Conservation (phyloP, 2,113 vertebrate genomes). For the Hystrix cristata region DNA sequence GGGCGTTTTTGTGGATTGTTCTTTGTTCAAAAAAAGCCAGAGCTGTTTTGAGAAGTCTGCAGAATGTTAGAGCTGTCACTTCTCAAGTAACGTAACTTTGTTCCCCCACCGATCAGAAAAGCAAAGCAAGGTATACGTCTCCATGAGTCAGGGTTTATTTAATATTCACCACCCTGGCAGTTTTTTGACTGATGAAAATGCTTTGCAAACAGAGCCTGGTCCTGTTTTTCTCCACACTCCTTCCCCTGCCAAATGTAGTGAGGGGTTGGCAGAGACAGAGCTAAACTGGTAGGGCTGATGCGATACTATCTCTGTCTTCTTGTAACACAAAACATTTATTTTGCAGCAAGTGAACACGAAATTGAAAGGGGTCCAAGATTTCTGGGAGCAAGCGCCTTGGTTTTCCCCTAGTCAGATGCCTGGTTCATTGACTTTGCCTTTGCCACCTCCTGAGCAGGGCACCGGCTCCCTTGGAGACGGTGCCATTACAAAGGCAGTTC, state of each 20-base stretch:
- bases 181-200: slow-evolving; percentile 83
- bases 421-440: slow-evolving; percentile 35
- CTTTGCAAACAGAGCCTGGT: slow-evolving; percentile 82
- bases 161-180: slow-evolving; percentile 76
- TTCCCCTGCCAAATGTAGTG: slow-evolving; percentile 58
- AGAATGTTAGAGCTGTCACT: slow-evolving; percentile 83
- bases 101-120: slow-evolving; percentile 64
- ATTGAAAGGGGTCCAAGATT: slow-evolving; percentile 78
- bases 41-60: slow-evolving; percentile 70
- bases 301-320: slow-evolving; percentile 78
- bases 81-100: slow-evolving; percentile 57
- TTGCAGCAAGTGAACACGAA: slow-evolving; percentile 75
- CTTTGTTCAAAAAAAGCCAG: slow-evolving; percentile 79
- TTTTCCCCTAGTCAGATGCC: slow-evolving; percentile 17
- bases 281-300: slow-evolving; percentile 61
- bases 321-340: slow-evolving; percentile 82
- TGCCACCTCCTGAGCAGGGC: not conserved
- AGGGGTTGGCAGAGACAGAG: slow-evolving; percentile 68
- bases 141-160: slow-evolving; percentile 81
- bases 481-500: not conserved
- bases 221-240: slow-evolving; percentile 70
- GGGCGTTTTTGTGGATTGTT: slow-evolving; percentile 79
- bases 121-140: slow-evolving; percentile 76
- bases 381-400: slow-evolving; percentile 55
- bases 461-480: not conserved